Base-by-base conservation (phyloP, 2,797 vertebrate species). In the Euthynnus affinis region DNA sequence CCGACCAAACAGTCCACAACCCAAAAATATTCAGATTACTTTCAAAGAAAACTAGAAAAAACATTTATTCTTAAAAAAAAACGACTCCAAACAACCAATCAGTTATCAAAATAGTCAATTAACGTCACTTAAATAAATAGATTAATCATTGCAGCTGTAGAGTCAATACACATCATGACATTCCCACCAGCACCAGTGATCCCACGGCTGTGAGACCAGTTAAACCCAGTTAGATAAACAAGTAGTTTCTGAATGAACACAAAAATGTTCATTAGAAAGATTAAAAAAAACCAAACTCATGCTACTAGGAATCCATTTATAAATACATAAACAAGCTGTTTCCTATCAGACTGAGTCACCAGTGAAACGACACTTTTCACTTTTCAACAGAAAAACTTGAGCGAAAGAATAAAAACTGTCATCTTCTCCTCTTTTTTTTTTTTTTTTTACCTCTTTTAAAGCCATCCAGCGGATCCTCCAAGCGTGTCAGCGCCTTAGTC, bases 361-460 rank as follows among this genome's bases (percentile, higher is more conserved):
- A 53, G 14, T 25, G 52, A 22, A 15, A 44, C 13, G 42, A 13
- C 13, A 44, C 3, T 9, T 44, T 44, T 5, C 4, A 44, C 42
- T 17, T 44, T 15, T 14, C 42, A 44, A 22, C 23, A 22, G 20
- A 53, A 25, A 53, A 32, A 1, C 37, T 37, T 37, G 9, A 53
- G 4, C 34, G 40, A 51, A 23, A 4, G 9, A 60, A 4, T 20
- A 8, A 2, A 18, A 2, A 18, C 18, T 49, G 17, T 6, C 22
- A 23, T 5, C 14, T 14, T 23, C 71, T 55, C 44, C 5, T 69
- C 51, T 55, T 87, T n/a, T n/a, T n/a, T n/a, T n/a, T n/a, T n/a
- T n/a, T n/a, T n/a, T n/a, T n/a, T n/a, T 92, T 91, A 95, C 95
- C 94, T 93, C 71, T 74, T 78, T 91, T 91, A 18, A 82, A 85